Evolutionary conservation across 2,888 invertebrate genomes (phyloP).

Genomic region (Ochropleura plecta): DNA sequence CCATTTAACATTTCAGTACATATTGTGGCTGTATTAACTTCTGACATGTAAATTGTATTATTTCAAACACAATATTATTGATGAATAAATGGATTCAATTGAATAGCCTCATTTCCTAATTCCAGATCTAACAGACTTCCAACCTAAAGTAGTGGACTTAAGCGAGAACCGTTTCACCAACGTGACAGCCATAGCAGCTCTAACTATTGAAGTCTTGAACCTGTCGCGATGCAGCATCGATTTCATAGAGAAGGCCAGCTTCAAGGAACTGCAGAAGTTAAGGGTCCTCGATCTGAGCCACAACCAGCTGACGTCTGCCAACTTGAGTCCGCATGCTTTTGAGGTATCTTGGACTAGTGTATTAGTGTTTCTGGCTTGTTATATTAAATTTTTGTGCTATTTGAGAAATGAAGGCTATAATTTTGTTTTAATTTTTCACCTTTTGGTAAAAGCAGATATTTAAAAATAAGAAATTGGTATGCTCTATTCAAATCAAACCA

Average conservation of each 20-base stretch:
- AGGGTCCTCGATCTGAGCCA: conserved; percentile 92
- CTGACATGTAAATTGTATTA: no score
- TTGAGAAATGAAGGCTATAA: conserved; percentile 14
- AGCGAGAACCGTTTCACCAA: conserved; percentile 86
- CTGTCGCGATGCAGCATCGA: conserved; percentile 92
- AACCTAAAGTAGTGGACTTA: conserved; percentile 82
- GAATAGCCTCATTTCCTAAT: neutral
- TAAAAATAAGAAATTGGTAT: neutral
- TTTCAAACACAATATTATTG: no score
- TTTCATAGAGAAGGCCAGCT: conserved; percentile 91
- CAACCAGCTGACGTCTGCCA: conserved; percentile 92
- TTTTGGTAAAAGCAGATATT: neutral
- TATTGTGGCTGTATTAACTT: no score
- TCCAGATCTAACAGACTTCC: conserved; percentile 77
- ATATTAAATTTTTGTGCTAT: conserved; percentile 25
- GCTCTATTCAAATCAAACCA: neutral
- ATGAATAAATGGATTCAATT: neutral
- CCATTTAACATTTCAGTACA: no score
- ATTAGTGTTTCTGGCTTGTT: conserved; percentile 19
- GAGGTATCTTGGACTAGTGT: conserved; percentile 86
- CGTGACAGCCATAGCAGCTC: conserved; percentile 89
- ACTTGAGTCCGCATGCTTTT: conserved; percentile 92
- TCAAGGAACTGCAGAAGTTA: conserved; percentile 91
- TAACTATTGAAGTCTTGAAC: conserved; percentile 90
- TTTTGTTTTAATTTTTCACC: conserved; percentile 28